phyloP scores from a whole-genome alignment of 1,140 invertebrate genomes.

The Thaumetopoea pityocampa region DNA sequence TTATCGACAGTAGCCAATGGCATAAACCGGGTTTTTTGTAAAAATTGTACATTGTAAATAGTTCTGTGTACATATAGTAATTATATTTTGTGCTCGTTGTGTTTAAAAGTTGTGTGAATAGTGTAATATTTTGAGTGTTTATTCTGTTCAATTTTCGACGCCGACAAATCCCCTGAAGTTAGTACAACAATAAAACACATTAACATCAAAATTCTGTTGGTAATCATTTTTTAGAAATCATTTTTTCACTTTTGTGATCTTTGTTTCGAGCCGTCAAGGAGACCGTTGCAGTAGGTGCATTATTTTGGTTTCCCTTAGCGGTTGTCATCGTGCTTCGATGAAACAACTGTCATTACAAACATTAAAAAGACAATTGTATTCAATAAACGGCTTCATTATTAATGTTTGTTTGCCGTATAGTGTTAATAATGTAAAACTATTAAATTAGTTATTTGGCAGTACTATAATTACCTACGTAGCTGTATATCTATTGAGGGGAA shows the following conservation, averaged over 20 bases:
- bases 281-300: slow-evolving; percentile 56
- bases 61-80: slow-evolving; percentile 76
- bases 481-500: slow-evolving; percentile 34
- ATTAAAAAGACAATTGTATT: slow-evolving; percentile 58
- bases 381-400: slow-evolving; percentile 50
- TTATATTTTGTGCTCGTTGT: slow-evolving; percentile 76
- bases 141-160: slow-evolving; percentile 69
- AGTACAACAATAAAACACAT: slow-evolving; percentile 39
- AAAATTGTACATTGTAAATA: slow-evolving; percentile 77
- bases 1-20: slow-evolving; percentile 74
- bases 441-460: slow-evolving; percentile 30
- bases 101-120: slow-evolving; percentile 75
- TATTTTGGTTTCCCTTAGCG: slow-evolving; percentile 68
- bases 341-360: slow-evolving; percentile 68
- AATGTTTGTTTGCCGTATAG: slow-evolving; percentile 31
- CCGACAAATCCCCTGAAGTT: slow-evolving; percentile 60
- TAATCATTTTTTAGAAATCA: slow-evolving; percentile 26
- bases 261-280: slow-evolving; percentile 56
- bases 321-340: slow-evolving; percentile 69
- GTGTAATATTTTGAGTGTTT: slow-evolving; percentile 75
- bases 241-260: slow-evolving; percentile 38
- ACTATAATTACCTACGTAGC: slow-evolving; percentile 35
- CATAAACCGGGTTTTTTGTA: slow-evolving; percentile 72
- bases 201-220: slow-evolving; percentile 34
- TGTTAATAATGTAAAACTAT: slow-evolving; percentile 56